Evolutionary conservation across 2,113 vertebrate genomes (phyloP), one percentile per base, ranked within the genome.

Genomic region (Oreotrochilus melanogaster): DNA sequence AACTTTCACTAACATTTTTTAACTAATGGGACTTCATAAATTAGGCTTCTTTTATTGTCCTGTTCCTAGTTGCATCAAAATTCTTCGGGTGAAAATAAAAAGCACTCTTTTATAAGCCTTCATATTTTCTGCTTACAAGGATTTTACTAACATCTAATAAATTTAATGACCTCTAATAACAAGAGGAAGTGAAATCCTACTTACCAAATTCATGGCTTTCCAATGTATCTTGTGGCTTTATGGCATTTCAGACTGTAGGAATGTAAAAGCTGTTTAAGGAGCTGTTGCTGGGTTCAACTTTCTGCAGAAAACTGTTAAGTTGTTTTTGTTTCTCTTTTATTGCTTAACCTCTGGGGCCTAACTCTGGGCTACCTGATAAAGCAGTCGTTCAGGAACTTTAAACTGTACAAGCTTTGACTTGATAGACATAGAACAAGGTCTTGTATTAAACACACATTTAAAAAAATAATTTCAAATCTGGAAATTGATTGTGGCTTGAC

Each of bases 321-420:
- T 98, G 96, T 97, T 97, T 97, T 98, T 96, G 89, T 96, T 98
- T 97, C 95, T 96, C 71, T 90, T 97, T 98, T 97, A 98, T 95
- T 97, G 92, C 96, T 97, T 96, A 92, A 97, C 88, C 97, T 97
- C 95, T 75, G 81, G 95, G 95, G 92, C 76, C 85, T 96, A 91
- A 97, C 93, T 96, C 74, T 75, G 48, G 87, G 85, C 97, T 97
- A 71, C 94, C 88, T 79, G 93, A 95, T 95, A 93, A 94, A 97
- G 94, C 91, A 86, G 74, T 62, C 54, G 3, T 94, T 95, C 70
- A 74, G 87, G 91, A 94, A 74, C 96, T 92, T 93, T 81, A 85
- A 95, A 92, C 85, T 37, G 7, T 78, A 60, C 82, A 72, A 22
- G 86, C 80, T 92, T 88, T 86, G 73, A 87, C 94, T 97, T 93